Percentiles rank a stretch among this genome's conserved stretches.
phyloP scores from a whole-genome alignment of 2,113 vertebrate species.

The Crotalus viridis region DNA sequence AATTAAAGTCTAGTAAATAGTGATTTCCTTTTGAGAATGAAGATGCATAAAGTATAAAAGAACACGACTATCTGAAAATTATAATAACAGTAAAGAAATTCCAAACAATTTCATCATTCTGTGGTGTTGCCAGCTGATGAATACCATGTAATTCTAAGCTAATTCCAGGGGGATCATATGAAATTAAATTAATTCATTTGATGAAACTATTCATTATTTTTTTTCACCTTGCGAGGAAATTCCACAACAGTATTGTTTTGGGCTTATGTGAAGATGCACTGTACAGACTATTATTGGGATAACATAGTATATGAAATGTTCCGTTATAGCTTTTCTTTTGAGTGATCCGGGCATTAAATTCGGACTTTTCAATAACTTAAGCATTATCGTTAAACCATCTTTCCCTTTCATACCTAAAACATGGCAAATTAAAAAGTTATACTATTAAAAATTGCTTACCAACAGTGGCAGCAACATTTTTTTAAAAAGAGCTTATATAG shows the following conservation, averaged over 20 bases:
- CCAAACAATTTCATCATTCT: neutral
- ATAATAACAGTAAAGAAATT: conserved; percentile 12
- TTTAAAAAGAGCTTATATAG: neutral
- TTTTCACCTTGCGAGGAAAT: conserved; percentile 30
- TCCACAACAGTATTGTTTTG: neutral
- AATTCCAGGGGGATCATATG: neutral
- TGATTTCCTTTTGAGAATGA: conserved; percentile 13
- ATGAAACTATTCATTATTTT: conserved; percentile 45
- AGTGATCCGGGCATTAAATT: neutral
- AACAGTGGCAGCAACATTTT: neutral
- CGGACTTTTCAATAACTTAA: neutral
- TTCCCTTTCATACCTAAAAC: neutral
- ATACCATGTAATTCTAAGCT: neutral
- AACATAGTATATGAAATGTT: neutral
- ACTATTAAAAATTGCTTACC: neutral
- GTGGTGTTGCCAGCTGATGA: neutral
- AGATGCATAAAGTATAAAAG: conserved; percentile 26
- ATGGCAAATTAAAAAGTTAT: neutral
- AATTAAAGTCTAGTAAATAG: conserved; percentile 41
- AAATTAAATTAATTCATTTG: conserved; percentile 24
- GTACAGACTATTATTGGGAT: neutral
- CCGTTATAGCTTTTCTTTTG: neutral
- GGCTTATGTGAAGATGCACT: neutral
- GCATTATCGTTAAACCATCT: neutral
- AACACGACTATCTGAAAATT: neutral